Conservation (phyloP, 2,113 vertebrate species). For the Mionectes macconnelli region DNA sequence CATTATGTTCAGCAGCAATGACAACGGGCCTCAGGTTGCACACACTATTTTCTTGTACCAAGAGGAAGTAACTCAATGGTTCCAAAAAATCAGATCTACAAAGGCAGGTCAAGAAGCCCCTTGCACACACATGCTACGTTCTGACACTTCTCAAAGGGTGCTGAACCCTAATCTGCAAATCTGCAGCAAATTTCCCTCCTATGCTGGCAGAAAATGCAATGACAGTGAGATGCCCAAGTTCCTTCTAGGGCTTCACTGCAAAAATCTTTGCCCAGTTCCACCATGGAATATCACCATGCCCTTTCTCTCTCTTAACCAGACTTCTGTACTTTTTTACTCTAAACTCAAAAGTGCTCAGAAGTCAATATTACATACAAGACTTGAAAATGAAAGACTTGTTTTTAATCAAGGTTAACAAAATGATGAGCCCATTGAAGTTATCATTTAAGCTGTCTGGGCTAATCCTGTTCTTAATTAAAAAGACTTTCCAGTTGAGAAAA, state of each 20-base stretch:
- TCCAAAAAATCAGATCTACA: not conserved
- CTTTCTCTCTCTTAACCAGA: not conserved
- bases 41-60: fast-evolving
- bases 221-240: not conserved
- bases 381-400: constrained; percentile 4
- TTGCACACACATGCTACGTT: fast-evolving
- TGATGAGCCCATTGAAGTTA: not conserved
- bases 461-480: constrained; percentile 36
- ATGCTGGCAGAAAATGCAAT: not conserved
- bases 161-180: not conserved
- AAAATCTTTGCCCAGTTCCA: not conserved
- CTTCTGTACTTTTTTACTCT: not conserved
- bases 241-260: not conserved
- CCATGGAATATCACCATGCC: fast-evolving
- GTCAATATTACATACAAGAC: not conserved
- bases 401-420: constrained; percentile 39
- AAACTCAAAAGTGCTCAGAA: not conserved
- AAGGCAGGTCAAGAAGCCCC: not conserved
- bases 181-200: not conserved
- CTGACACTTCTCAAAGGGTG: not conserved
- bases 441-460: not conserved
- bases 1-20: not conserved
- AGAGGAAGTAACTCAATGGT: not conserved
- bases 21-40: not conserved
- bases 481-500: not conserved